Evolutionary conservation across 1,140 invertebrate genomes (phyloP).

Genomic region (Leptinotarsa defecta): DNA sequence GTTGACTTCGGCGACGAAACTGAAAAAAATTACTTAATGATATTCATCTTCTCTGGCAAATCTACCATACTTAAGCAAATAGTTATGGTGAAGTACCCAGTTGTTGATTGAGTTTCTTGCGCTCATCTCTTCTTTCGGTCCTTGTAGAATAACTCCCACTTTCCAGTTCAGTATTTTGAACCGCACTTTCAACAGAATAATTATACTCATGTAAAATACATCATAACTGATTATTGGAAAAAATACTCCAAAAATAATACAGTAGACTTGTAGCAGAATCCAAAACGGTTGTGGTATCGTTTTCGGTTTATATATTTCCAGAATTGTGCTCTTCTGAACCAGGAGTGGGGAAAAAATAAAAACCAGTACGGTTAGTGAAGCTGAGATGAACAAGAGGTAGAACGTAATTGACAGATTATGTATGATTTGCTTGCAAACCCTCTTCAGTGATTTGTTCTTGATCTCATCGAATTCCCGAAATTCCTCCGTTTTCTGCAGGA

Average conservation of each 20-base stretch:
- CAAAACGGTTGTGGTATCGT: not conserved
- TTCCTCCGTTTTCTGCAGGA: not conserved
- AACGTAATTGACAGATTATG: not conserved
- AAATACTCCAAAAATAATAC: not conserved
- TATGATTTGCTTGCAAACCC: too few relatives aligned
- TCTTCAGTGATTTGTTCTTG: too few relatives aligned
- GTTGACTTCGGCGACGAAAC: not conserved
- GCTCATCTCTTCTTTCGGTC: not conserved
- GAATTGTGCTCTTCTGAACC: not conserved
- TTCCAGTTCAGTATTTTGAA: constrained; percentile 16
- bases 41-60: not conserved
- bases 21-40: not conserved
- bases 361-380: not conserved
- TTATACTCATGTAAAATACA: constrained; percentile 2
- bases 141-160: not conserved
- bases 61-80: not conserved
- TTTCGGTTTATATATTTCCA: not conserved
- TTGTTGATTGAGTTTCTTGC: not conserved
- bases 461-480: not conserved
- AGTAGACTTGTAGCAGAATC: not conserved
- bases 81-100: constrained; percentile 3
- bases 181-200: constrained; percentile 7
- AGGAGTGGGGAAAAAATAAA: not conserved
- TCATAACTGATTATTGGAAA: constrained; percentile 1
- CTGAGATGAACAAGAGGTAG: not conserved